Evolutionary conservation across 92 coral and sea anemone species (phyloP).

Genomic region (Palythoa caribaeorum): DNA sequence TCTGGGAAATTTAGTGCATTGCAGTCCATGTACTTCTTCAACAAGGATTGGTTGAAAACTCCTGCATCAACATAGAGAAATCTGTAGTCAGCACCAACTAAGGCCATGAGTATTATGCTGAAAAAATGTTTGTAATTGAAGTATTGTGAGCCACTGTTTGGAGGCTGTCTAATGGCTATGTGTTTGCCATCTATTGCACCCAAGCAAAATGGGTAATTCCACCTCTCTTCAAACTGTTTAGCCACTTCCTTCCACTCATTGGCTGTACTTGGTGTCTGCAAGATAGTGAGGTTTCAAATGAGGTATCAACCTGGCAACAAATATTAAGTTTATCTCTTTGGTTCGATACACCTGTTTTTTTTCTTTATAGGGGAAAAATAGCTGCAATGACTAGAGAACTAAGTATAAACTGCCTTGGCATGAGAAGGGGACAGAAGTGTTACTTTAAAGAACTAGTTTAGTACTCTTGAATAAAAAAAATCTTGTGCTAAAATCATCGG

Average conservation of each 20-base stretch:
- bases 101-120: slow-evolving; percentile 49
- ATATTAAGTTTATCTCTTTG: slow-evolving; percentile 33
- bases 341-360: slow-evolving; percentile 21
- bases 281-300: slow-evolving; percentile 30
- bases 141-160: slow-evolving; percentile 49
- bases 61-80: slow-evolving; percentile 58
- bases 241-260: slow-evolving; percentile 51
- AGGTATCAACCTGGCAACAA: slow-evolving; percentile 37
- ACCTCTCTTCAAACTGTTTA: slow-evolving; percentile 36
- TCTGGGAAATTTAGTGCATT: slow-evolving; percentile 48
- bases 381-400: slow-evolving; percentile 27
- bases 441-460: slow-evolving; percentile 35
- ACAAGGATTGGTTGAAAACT: slow-evolving; percentile 39
- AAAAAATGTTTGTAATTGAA: slow-evolving; percentile 49
- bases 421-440: slow-evolving; percentile 30
- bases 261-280: slow-evolving; percentile 48
- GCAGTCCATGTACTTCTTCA: slow-evolving; percentile 42
- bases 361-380: slow-evolving; percentile 11
- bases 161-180: slow-evolving; percentile 55
- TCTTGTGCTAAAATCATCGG: slow-evolving; percentile 25
- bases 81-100: slow-evolving; percentile 55
- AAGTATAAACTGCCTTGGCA: slow-evolving; percentile 34
- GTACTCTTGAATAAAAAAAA: slow-evolving; percentile 30
- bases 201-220: slow-evolving; percentile 56
- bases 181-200: slow-evolving; percentile 59